Conservation (phyloP, 2,113 vertebrate species). For the Cairina moschata region DNA sequence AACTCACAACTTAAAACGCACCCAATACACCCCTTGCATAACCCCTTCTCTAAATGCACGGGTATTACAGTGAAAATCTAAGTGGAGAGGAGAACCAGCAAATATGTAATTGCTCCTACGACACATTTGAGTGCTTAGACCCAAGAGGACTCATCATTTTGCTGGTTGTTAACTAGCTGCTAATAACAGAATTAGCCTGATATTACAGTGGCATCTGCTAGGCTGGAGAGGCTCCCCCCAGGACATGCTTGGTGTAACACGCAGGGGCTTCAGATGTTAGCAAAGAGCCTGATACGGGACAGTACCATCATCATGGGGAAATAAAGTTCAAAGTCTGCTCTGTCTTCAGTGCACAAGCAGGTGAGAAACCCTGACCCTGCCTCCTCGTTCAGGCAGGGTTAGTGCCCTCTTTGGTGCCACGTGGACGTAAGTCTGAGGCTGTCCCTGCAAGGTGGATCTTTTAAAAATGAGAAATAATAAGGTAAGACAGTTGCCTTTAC, state of each 20-base stretch:
- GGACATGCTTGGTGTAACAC: not conserved
- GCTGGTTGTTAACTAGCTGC: not conserved
- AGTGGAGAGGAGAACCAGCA: not conserved
- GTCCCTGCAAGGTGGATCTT: not conserved
- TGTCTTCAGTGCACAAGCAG: not conserved
- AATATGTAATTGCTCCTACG: not conserved
- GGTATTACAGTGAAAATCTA: not conserved
- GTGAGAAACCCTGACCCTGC: not conserved
- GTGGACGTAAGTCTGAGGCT: fast-evolving
- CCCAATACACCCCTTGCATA: not conserved
- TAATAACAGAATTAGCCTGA: not conserved
- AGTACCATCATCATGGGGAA: fast-evolving
- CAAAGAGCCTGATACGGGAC: not conserved
- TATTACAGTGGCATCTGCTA: not conserved
- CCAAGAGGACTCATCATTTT: not conserved
- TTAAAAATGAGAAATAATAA: not conserved
- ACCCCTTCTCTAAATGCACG: no score
- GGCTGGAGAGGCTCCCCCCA: not conserved
- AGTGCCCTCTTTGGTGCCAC: not conserved
- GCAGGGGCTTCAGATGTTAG: not conserved
- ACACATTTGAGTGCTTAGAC: not conserved
- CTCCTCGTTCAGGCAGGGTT: not conserved
- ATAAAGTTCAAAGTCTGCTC: not conserved
- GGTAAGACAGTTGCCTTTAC: not conserved
- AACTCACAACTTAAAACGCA: not conserved